Conservation (phyloP, 2,797 vertebrate genomes). For the Nyctibius grandis region DNA sequence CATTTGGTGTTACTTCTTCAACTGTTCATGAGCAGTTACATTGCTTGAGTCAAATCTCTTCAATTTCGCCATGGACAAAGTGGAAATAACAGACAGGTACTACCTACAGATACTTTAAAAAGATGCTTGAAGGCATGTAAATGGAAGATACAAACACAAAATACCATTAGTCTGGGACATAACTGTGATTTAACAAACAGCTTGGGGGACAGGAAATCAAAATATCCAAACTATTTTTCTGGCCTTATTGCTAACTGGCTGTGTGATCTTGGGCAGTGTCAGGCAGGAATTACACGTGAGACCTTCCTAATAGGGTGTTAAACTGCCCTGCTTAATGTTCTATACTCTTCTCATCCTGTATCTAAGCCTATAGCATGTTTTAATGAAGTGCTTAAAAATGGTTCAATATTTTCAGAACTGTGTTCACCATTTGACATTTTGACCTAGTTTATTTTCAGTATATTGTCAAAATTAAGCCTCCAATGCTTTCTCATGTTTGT, state of each 20-base stretch:
- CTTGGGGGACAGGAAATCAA: background rate
- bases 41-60: background rate
- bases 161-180: background rate
- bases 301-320: background rate
- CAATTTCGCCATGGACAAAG: background rate
- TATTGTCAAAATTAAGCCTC: conserved; percentile 5
- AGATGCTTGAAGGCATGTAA: background rate
- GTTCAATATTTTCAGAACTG: background rate
- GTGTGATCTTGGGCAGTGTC: background rate
- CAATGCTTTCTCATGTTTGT: background rate
- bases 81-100: background rate
- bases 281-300: background rate
- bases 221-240: background rate
- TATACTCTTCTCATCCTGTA: background rate
- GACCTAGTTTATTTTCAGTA: conserved; percentile 25
- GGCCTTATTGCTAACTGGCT: background rate
- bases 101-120: background rate
- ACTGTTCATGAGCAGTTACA: background rate
- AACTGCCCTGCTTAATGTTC: background rate
- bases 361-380: background rate
- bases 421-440: conserved; percentile 13
- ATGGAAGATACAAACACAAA: background rate
- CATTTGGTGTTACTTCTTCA: background rate
- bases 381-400: background rate
- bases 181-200: background rate